A percentile compares a stretch with the other conserved stretches of the same genome.
Conservation (phyloP, 1,140 invertebrate species). For the Octopus bimaculoides region DNA sequence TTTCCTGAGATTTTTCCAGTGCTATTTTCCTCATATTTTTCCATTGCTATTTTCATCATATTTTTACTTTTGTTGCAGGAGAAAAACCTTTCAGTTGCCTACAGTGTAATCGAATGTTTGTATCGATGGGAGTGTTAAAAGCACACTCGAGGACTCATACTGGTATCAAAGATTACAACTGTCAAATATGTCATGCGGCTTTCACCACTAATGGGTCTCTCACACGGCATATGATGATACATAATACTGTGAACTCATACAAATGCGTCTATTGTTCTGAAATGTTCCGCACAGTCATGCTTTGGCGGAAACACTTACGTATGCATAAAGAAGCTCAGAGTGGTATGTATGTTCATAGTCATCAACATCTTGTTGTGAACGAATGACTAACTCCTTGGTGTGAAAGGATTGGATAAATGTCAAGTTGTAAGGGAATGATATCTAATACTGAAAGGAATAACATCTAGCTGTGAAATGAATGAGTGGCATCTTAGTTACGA, state of each 20-base stretch:
- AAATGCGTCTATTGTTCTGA: constrained; percentile 58
- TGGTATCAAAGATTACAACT: constrained; percentile 48
- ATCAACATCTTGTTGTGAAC: too few species aligned
- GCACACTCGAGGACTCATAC: constrained; percentile 54
- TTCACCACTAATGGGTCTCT: constrained; percentile 56
- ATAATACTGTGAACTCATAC: constrained; percentile 38
- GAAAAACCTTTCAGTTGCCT: constrained; percentile 52
- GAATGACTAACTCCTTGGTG: too few species aligned
- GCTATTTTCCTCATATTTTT: neutral
- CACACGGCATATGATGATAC: constrained; percentile 52
- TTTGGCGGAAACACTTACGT: constrained; percentile 59
- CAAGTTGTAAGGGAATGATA: too few species aligned
- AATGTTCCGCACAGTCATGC: constrained; percentile 57
- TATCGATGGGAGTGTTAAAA: constrained; percentile 49
- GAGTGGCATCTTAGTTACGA: too few species aligned
- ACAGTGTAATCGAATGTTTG: constrained; percentile 49
- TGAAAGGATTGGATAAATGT: too few species aligned
- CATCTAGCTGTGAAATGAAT: too few species aligned
- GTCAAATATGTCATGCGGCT: constrained; percentile 47
- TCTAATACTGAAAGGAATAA: too few species aligned
- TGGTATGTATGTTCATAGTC: constrained; percentile 13
- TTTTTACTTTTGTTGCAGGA: constrained; percentile 26
- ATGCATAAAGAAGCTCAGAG: constrained; percentile 39
- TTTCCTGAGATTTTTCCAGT: neutral
- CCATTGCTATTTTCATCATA: constrained; percentile 1